Conservation (phyloP, 1,140 invertebrate genomes). For the Cherax destructor region DNA sequence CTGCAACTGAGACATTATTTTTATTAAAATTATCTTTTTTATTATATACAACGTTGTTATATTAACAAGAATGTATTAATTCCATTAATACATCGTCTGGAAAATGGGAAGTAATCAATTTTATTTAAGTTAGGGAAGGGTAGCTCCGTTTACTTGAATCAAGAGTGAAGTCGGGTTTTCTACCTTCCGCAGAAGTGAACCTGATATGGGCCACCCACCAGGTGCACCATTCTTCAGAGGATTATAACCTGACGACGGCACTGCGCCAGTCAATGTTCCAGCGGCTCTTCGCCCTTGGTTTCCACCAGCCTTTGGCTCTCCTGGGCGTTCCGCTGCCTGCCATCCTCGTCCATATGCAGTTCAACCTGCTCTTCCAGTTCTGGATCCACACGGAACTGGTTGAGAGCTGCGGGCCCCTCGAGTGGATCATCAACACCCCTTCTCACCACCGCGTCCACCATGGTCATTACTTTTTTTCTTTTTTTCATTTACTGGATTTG, state of each 20-base stretch:
- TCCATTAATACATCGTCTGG: too few species aligned
- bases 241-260: conserved; percentile 93
- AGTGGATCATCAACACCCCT: conserved; percentile 80
- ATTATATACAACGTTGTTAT: too few species aligned
- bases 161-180: too few species aligned
- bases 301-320: conserved; percentile 77
- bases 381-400: conserved; percentile 79
- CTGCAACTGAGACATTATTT: too few species aligned
- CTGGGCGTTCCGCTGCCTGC: conserved; percentile 60
- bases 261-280: conserved; percentile 89
- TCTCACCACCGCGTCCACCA: conserved; percentile 81
- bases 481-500: too few species aligned
- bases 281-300: conserved; percentile 85
- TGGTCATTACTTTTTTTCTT: conserved; percentile 74
- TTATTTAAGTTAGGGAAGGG: too few species aligned
- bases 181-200: conserved; percentile 26
- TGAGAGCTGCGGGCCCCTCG: conserved; percentile 78
- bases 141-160: too few species aligned
- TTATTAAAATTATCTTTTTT: too few species aligned
- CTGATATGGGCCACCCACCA: conserved; percentile 96
- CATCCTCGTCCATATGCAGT: conserved; percentile 76
- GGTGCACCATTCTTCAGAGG: conserved; percentile 96
- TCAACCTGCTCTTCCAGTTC: conserved; percentile 78
- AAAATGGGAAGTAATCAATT: too few species aligned
- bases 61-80: too few species aligned